Evolutionary conservation across 1,140 invertebrate genomes (phyloP), one percentile per base, ranked within the genome.

Genomic region (Lordiphosa stackelbergi): DNA sequence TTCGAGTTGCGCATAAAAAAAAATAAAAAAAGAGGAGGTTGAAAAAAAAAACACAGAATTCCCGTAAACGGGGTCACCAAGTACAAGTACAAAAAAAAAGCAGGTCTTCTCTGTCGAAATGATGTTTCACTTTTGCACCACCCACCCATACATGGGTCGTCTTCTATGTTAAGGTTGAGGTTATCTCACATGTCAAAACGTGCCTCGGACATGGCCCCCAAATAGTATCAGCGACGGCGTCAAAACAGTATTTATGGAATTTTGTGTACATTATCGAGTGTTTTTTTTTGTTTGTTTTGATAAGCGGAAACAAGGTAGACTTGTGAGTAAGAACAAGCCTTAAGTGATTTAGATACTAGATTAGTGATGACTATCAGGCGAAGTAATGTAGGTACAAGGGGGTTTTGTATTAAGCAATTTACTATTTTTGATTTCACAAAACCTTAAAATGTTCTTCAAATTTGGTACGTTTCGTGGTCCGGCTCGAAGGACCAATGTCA

Each of bases 101-200:
- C 49, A 56, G 45, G 16, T 40, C 36, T 58, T 28, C 7, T 36
- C 22, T 35, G 48, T 64, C 59, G 54, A 68, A 68, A 68, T 68
- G 64, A 47, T 45, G 22, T 46, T 52, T 59, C 22, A 53, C 34
- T 22, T 28, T 46, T 22, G 19, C 10, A 57, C n/a, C 37, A 24
- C 36, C 22, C 24, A 1, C 24, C 2, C 40, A 9, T 16, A 8
- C 22, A 38, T 13, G 34, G 34, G 45, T 34, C 45, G 58, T 79
- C 46, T 74, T 70, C 45, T 71, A 46, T 70, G 71, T 69, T 79
- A 79, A 79, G 75, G 75, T 79, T 83, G 75, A 79, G 75, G 75
- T 75, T 79, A 79, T 79, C 74, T 79, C 42, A 51, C 49, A 56
- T 63, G 42, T 54, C 58, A 56, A 53, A 75, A 79, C 75, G 75